Evolutionary conservation across 2,113 vertebrate species (phyloP).

Genomic region (Accipiter cooperii): DNA sequence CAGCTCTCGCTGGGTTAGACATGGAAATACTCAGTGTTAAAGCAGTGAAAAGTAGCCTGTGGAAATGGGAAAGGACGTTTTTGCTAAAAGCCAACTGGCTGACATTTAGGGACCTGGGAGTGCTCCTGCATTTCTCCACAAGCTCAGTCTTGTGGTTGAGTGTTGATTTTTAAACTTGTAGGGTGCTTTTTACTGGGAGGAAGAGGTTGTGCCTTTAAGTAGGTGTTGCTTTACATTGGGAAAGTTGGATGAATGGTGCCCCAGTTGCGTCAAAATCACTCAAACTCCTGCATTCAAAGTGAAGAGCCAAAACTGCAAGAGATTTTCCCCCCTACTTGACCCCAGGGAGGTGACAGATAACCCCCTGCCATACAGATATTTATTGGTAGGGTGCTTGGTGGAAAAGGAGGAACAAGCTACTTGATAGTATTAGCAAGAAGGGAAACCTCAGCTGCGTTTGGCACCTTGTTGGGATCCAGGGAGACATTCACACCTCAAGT

Average conservation of each 20-base stretch:
- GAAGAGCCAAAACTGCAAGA: not conserved
- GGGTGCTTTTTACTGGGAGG: not conserved
- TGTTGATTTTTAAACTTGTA: not conserved
- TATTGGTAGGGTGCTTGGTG: not conserved
- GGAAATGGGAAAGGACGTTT: not conserved
- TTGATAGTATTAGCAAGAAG: not conserved
- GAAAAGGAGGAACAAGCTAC: not conserved
- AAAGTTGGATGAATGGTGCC: not conserved
- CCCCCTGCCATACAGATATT: not conserved
- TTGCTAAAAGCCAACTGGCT: not conserved
- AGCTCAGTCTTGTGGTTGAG: not conserved
- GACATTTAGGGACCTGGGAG: not conserved
- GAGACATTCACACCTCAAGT: fast-evolving
- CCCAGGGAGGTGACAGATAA: not conserved
- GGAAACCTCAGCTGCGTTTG: fast-evolving
- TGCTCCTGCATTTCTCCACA: not conserved
- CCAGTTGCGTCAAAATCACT: not conserved
- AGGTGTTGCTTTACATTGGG: not conserved
- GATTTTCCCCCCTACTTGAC: not conserved
- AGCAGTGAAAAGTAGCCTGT: not conserved
- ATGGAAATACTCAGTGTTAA: not conserved
- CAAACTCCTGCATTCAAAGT: not conserved
- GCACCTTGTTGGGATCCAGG: not conserved
- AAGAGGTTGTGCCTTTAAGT: not conserved
- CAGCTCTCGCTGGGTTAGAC: not conserved